A percentile compares a stretch with the other conserved stretches of the same genome.
Conservation (phyloP, 1,140 invertebrate species). For the Hyphantria cunea region DNA sequence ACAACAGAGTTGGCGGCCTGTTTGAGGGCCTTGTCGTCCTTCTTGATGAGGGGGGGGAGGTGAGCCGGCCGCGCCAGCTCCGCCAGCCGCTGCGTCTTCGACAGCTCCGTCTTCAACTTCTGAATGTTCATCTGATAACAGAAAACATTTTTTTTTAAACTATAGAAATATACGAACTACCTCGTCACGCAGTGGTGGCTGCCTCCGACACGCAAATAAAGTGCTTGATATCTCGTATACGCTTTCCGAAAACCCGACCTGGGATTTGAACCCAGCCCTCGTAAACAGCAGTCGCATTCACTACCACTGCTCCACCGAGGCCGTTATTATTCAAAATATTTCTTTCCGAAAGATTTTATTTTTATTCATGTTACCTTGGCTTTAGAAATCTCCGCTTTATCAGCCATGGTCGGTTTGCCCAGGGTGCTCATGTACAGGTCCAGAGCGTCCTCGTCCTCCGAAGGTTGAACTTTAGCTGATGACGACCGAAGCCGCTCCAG, state of each 20-base stretch:
- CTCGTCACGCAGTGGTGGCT: no score
- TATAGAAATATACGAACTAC: no score
- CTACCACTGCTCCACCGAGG: no score
- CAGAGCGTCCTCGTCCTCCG: conserved; percentile 82
- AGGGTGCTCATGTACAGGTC: conserved; percentile 89
- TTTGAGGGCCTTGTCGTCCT: conserved; percentile 54
- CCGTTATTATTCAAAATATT: no score
- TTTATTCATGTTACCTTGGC: conserved; percentile 53
- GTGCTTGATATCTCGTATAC: no score
- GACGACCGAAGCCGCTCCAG: conserved; percentile 79
- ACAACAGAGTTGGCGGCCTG: conserved; percentile 62
- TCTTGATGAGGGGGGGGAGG: conserved; percentile 82
- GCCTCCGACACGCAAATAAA: no score
- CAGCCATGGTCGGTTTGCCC: conserved; percentile 56
- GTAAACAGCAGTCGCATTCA: no score
- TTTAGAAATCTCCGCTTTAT: conserved; percentile 75
- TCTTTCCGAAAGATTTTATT: no score
- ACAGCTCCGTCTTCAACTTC: conserved; percentile 87
- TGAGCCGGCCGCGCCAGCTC: conserved; percentile 90
- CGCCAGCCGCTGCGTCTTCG: conserved; percentile 86
- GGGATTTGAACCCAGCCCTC: no score
- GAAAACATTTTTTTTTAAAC: neutral
- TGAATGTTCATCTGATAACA: conserved; percentile 83
- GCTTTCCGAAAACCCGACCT: no score
- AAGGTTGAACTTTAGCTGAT: conserved; percentile 47